Evolutionary conservation across 2,113 vertebrate genomes (phyloP).

Genomic region (Nasalis larvatus): DNA sequence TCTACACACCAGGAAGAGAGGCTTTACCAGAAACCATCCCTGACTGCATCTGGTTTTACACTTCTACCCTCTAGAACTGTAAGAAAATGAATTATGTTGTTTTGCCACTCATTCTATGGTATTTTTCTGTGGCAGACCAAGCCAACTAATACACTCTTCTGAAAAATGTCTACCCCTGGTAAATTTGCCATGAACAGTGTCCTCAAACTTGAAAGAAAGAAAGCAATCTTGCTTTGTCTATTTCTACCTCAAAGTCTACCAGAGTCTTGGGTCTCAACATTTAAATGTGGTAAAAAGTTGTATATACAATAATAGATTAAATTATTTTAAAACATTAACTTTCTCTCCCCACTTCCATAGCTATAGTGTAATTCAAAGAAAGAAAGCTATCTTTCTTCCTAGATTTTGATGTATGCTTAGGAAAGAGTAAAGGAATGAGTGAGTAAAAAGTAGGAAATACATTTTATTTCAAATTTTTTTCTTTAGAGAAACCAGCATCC

Average conservation of each 20-base stretch:
- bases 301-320: not conserved
- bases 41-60: not conserved
- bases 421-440: not conserved
- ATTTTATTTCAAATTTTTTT: constrained; percentile 26
- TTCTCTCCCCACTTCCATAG: not conserved
- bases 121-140: not conserved
- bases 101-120: not conserved
- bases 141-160: not conserved
- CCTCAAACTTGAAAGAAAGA: not conserved
- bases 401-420: not conserved
- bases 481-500: not conserved
- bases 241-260: not conserved
- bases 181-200: not conserved
- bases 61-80: not conserved
- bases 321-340: not conserved
- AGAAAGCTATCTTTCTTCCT: not conserved
- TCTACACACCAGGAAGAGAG: not conserved
- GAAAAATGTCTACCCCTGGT: not conserved
- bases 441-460: not conserved
- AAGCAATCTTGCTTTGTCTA: not conserved
- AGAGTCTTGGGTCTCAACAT: not conserved
- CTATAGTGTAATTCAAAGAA: not conserved
- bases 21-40: not conserved
- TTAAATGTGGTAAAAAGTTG: not conserved
- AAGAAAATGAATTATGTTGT: not conserved